These are phyloP conservation scores for Adelognathus sp. DNA, from an alignment of 2,888 invertebrate genomes.

Conservation along the genomic window DNA sequence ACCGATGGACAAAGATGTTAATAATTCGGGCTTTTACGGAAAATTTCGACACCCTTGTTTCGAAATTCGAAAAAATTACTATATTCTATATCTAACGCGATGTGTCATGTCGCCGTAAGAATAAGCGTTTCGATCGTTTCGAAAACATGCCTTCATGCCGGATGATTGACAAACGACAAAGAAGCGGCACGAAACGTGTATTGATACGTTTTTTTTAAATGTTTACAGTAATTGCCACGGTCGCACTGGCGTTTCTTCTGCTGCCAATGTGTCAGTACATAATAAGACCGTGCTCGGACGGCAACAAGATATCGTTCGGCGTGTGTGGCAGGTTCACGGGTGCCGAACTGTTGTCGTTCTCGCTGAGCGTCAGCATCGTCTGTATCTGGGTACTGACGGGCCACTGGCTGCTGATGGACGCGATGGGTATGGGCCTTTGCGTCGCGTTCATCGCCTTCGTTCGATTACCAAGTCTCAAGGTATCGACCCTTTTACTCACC, in stretches of 20 bases:
- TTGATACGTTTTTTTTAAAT: constrained; percentile 46
- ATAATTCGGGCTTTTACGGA: too few species aligned
- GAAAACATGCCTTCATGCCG: too few species aligned
- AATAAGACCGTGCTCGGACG: constrained; percentile 91
- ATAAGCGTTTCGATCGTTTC: too few species aligned
- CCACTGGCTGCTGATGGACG: constrained; percentile 99
- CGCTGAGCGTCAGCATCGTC: constrained; percentile 95
- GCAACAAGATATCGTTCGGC: constrained; percentile 93
- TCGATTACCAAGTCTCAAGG: constrained; percentile 96
- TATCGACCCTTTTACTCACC: constrained; percentile 95
- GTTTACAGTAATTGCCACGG: constrained; percentile 94
- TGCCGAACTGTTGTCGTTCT: constrained; percentile 96
- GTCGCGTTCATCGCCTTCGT: constrained; percentile 99
- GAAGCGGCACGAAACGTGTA: too few species aligned
- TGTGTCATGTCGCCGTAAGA: too few species aligned
- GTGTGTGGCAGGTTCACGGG: constrained; percentile 97
- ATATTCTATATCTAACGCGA: too few species aligned
- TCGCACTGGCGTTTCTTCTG: constrained; percentile 97
- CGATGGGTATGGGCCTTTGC: constrained; percentile 99
- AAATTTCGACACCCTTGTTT: too few species aligned
- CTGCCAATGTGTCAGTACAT: constrained; percentile 99
- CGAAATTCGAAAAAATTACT: too few species aligned
- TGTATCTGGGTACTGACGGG: constrained; percentile 99
- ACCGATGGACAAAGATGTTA: background rate
- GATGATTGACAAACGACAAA: too few species aligned